Evolutionary conservation across 2,888 invertebrate genomes (phyloP), one percentile per base, ranked within the genome.

Genomic region (Cheilosia vernalis): DNA sequence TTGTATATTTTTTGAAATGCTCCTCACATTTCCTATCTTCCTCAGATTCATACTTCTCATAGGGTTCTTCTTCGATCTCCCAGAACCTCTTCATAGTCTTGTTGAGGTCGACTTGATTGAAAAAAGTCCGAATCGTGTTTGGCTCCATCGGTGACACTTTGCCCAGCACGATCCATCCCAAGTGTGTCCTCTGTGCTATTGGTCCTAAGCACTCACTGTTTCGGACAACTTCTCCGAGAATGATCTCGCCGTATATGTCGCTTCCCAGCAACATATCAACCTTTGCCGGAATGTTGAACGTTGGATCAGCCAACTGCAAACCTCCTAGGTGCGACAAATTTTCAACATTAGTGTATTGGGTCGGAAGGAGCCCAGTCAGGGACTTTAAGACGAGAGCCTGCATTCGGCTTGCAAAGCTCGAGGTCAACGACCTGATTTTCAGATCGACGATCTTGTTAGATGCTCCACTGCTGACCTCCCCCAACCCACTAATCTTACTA

Each of bases 211-310:
- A 42, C 13, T 40, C 58, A 6, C 1, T 21, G 10, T 40, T 40
- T 2, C 21, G 21, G 13, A 40, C 10, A n/a, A 55, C 53, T 2
- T 55, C 40, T 40, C 58, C 40, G 3, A 21, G 30, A 4, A 58
- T 9, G 5, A 58, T 44, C 2, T 60, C 42, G 6, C 7, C 13
- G 24, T 24, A 60, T 0, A 42, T 17, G 42, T 37, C 63, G 10
- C 17, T 47, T 9, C 63, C 63, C 10, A 64, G 33, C 6, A 49
- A 42, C n/a, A 64, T 17, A 13, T 64, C 63, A 13, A 49, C 33
- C 13, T 33, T 64, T 21, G 63, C 47, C 13, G 63, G 63, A 13
- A 49, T 30, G 17, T 64, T n/a, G 15, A 64, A 64, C 4, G 13
- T 33, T 9, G 49, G 49, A 64, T 64, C 21, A 6, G 33, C 33